Evolutionary conservation across 2,113 vertebrate genomes (phyloP).

Genomic region (Lipophrys pholis): DNA sequence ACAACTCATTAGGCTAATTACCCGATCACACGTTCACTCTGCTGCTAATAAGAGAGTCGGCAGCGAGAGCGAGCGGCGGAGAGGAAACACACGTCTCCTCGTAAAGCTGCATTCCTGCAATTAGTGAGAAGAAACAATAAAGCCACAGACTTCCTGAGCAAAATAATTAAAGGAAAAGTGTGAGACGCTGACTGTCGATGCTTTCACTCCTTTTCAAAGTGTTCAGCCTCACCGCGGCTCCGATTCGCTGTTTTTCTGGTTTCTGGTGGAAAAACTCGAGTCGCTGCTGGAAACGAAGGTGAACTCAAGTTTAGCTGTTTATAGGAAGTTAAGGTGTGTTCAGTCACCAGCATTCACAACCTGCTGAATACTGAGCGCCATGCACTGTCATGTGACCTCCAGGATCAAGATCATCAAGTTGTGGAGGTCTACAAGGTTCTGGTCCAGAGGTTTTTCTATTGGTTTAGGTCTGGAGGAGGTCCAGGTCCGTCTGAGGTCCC

Average conservation of each 20-base stretch:
- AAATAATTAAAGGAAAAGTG: constrained; percentile 70
- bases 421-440: too few species aligned
- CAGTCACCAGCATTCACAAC: constrained; percentile 55
- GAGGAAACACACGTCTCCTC: constrained; percentile 72
- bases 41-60: constrained; percentile 81
- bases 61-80: constrained; percentile 59
- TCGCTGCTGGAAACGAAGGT: constrained; percentile 51
- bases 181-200: constrained; percentile 54
- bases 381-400: too few species aligned
- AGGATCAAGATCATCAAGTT: too few species aligned
- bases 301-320: constrained; percentile 67
- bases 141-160: constrained; percentile 66
- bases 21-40: constrained; percentile 80
- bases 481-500: too few species aligned
- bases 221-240: constrained; percentile 27
- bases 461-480: too few species aligned
- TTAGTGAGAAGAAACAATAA: constrained; percentile 80
- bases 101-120: constrained; percentile 76
- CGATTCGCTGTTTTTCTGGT: constrained; percentile 45
- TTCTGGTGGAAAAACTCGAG: constrained; percentile 58
- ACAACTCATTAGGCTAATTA: constrained; percentile 84
- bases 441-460: too few species aligned
- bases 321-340: constrained; percentile 67
- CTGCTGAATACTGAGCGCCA: constrained; percentile 34
- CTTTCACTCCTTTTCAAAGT: constrained; percentile 55